These are phyloP conservation scores for Phalangium opilio DNA, from an alignment of 2,888 invertebrate genomes.

Conservation along the genomic window DNA sequence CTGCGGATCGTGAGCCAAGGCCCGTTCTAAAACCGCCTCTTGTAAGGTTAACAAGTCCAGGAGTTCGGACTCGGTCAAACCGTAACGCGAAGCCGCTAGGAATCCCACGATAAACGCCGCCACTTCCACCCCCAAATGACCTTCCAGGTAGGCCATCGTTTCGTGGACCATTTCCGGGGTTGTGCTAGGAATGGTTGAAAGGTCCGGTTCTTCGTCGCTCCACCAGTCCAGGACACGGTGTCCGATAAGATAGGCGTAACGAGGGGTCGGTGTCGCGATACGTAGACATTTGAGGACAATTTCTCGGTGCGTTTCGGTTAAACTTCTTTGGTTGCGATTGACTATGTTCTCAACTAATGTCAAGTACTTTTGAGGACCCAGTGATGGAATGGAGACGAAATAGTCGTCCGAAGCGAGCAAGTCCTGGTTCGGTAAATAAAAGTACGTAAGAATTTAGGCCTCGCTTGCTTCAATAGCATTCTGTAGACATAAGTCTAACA, in stretches of 20 bases:
- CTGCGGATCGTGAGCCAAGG: slow-evolving; percentile 14
- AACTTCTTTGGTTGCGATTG: background rate
- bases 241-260: background rate
- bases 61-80: slow-evolving; percentile 65
- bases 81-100: slow-evolving; percentile 56
- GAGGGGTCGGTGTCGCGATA: background rate
- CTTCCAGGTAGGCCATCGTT: slow-evolving; percentile 12
- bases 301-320: background rate
- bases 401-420: no score
- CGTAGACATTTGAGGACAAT: background rate
- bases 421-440: no score
- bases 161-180: slow-evolving; percentile 11
- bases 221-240: slow-evolving; percentile 7
- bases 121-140: slow-evolving; percentile 10
- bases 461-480: no score
- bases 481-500: no score
- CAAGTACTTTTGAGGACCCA: no score
- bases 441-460: no score
- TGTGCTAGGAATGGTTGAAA: slow-evolving; percentile 7
- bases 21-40: slow-evolving; percentile 24
- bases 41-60: slow-evolving; percentile 38
- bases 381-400: no score
- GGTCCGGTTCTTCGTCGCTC: slow-evolving; percentile 4
- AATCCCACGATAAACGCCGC: slow-evolving; percentile 46
- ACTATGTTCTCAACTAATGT: no score